Evolutionary conservation across 30 jellyfish, hydroid and myxozoan species (phyloP), one percentile per base, ranked within the genome.

Genomic region (Pelagia noctiluca): DNA sequence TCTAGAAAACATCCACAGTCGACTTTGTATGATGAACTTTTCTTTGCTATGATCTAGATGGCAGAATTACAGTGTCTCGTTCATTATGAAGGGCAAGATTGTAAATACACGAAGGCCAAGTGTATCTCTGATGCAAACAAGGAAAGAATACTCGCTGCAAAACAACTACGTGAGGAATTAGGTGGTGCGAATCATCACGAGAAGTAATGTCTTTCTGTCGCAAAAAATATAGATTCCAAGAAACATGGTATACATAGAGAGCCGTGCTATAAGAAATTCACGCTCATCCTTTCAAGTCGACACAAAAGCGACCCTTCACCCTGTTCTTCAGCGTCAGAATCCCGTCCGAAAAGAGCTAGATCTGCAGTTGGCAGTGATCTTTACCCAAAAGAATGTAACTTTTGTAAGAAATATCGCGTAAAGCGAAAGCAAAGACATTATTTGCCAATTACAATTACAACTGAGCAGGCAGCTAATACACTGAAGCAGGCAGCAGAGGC

Each of bases 361-460:
- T n/a, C n/a, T n/a, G 5, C 72, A 60, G 72, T 5, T 12, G 21
- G 72, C 10, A 8, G 10, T 5, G 72, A 60, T 60, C 5, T 60
- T 5, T 60, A 60, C 72, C 72, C 35, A 60, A 60, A 60, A 60
- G 30, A 60, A 60, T 4, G 22, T 10, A 60, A n/a, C 23, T 60
- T 60, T 60, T 60, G 72, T 24, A 60, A 60, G 21, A 60, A 60
- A 60, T 60, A 22, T 26, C 34, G 35, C 10, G 11, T n/a, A 26
- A 60, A 26, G 72, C 10, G 72, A n/a, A 8, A 42, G 16, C 57
- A 26, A 60, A 60, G 21, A 60, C 72, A n/a, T 60, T 60, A 5
- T 60, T 60, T 60, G 72, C 72, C 21, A 60, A 60, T 60, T 26
- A 60, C 72, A 60, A 60, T 60, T 24, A 60, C 34, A 5, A 26